Conservation (phyloP, 2,113 vertebrate species). For the Speoplatyrhinus poulsoni region DNA sequence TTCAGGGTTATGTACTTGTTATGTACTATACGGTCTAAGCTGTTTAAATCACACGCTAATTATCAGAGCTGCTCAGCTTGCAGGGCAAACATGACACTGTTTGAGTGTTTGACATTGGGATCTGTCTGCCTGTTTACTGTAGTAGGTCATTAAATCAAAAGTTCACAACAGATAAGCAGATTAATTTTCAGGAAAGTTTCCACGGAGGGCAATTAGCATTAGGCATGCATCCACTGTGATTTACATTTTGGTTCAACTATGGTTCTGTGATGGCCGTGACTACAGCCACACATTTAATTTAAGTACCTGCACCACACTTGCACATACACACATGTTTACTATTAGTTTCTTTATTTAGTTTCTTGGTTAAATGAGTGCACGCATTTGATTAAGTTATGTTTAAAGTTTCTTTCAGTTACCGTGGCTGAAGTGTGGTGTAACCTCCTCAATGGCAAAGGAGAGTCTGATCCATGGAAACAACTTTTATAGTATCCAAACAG, state of each 20-base stretch:
- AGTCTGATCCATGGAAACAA: too few relatives aligned
- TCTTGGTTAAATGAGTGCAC: too few relatives aligned
- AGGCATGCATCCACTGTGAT: slow-evolving; percentile 9
- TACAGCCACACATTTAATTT: too few relatives aligned
- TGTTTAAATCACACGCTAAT: slow-evolving; percentile 48
- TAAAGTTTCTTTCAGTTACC: too few relatives aligned
- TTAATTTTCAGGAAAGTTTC: slow-evolving; percentile 48
- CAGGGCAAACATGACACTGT: slow-evolving; percentile 53
- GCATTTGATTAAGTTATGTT: too few relatives aligned
- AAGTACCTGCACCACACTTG: too few relatives aligned
- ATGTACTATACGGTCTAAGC: slow-evolving; percentile 36
- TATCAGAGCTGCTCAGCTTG: slow-evolving; percentile 61
- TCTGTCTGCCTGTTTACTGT: slow-evolving; percentile 47
- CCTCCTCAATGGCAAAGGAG: too few relatives aligned
- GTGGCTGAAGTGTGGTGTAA: too few relatives aligned
- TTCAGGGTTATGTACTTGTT: slow-evolving; percentile 1
- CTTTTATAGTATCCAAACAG: too few relatives aligned
- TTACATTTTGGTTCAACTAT: background rate
- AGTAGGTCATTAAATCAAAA: slow-evolving; percentile 44
- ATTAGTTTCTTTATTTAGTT: too few relatives aligned
- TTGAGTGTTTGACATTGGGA: slow-evolving; percentile 52
- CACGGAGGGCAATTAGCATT: background rate
- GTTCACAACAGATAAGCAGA: slow-evolving; percentile 24
- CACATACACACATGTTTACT: too few relatives aligned
- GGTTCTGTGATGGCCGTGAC: too few relatives aligned